Conservation (phyloP, 2,888 invertebrate genomes). For the Trissolcus brochymenae region DNA sequence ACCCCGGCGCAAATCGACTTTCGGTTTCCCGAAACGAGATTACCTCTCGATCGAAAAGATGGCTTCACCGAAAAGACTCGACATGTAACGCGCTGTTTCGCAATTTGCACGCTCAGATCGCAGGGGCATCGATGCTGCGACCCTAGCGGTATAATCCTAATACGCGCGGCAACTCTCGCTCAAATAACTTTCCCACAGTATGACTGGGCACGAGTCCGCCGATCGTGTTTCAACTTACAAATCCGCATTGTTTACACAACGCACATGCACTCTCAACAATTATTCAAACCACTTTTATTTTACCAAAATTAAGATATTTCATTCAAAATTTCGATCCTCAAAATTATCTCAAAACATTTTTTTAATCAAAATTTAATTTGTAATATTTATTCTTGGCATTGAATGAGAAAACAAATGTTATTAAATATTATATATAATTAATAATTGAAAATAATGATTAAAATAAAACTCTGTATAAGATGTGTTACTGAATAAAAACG, state of each 20-base stretch:
- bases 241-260: constrained; percentile 22
- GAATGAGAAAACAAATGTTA: no score
- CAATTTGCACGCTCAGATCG: constrained; percentile 52
- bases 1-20: constrained; percentile 8
- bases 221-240: constrained; percentile 30
- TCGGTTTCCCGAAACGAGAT: constrained; percentile 29
- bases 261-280: constrained; percentile 16
- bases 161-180: constrained; percentile 55
- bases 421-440: no score
- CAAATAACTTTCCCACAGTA: constrained; percentile 57
- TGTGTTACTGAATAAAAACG: constrained; percentile 7
- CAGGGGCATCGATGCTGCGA: constrained; percentile 51
- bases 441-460: no score
- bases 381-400: no score
- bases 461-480: no score
- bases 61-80: constrained; percentile 23
- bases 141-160: constrained; percentile 56
- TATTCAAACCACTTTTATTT: background rate
- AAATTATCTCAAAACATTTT: no score
- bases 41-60: constrained; percentile 18
- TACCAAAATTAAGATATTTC: background rate
- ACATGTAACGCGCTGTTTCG: constrained; percentile 44
- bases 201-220: constrained; percentile 39
- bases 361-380: no score
- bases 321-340: background rate